These are phyloP conservation scores for Zhengitettix transpicula DNA, from an alignment of 2,888 invertebrate genomes.

Conservation along the genomic window DNA sequence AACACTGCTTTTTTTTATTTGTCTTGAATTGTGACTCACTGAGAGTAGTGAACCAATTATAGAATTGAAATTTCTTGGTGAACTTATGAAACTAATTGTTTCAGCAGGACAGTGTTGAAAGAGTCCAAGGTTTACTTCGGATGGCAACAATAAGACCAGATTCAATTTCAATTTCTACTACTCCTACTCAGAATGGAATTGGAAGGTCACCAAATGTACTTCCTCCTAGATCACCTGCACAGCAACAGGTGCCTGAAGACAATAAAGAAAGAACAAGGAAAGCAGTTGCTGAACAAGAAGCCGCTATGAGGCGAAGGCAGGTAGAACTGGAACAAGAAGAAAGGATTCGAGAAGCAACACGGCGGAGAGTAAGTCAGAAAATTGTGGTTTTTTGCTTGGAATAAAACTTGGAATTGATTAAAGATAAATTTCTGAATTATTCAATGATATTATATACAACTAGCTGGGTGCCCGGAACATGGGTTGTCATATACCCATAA, in stretches of 20 bases:
- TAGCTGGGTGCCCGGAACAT: no score
- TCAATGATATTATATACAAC: no score
- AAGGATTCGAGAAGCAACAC: conserved; percentile 17
- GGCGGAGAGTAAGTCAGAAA: background rate
- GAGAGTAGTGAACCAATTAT: no score
- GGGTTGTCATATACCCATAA: no score
- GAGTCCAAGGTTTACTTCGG: conserved; percentile 34
- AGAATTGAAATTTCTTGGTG: no score
- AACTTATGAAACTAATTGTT: background rate
- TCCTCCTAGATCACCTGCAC: background rate
- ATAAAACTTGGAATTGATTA: background rate
- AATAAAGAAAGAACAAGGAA: background rate
- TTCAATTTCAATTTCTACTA: background rate
- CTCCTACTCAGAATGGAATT: conserved; percentile 1
- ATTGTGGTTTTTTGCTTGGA: background rate
- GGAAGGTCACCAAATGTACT: conserved; percentile 8
- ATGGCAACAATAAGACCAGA: conserved; percentile 24
- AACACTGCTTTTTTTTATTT: no score
- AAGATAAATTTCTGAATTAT: no score
- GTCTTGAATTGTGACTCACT: no score
- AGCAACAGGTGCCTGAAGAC: background rate
- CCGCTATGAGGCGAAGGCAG: conserved; percentile 29
- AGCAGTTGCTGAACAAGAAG: conserved; percentile 22
- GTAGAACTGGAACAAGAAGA: conserved; percentile 33
- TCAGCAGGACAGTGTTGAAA: conserved; percentile 20